Base-by-base conservation (phyloP, 2,113 vertebrate species). In the Ochotona princeps region DNA sequence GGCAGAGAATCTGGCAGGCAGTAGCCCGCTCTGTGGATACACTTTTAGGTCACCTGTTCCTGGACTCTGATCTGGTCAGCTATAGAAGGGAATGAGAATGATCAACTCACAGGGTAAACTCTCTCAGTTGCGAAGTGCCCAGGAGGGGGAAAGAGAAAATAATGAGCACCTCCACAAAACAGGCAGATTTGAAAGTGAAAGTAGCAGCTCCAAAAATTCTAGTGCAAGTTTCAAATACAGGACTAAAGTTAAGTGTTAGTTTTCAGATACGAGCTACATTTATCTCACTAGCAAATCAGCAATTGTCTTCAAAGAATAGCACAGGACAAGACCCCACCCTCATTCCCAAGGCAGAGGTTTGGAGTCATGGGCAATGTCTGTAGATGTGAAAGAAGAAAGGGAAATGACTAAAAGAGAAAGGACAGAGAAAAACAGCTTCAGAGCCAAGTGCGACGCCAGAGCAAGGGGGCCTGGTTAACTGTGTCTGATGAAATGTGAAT, bases 291-390 rank as follows among this genome's bases (percentile, higher is more conserved):
- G 35, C 79, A 8, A 8, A 70, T 32, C 32, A 84, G 35, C 32
- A 82, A 83, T 32, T 49, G 11, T 87, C 60, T 87, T 94, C 73
- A 91, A 87, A 78, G 81, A 92, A 30, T 84, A 89, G 10, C 75
- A n/a, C 21, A 87, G 75, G n/a, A 82, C 47, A 80, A 91, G 21
- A 86, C 12, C 8, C 15, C 54, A 14, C 54, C 17, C 14, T 18
- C 54, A 4, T 4, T 14, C 12, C 7, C 51, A 83, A 54, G 12
- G 12, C 28, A 61, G 79, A 94, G 65, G 38, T 26, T 75, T 28
- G 3, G 23, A 87, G 44, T 38, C 11, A 4, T 38, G 60, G 21
- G 38, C 70, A 91, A 26, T 83, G 38, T 20, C 86, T 83, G 3
- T 4, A 88, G 70, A 61, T 83, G 30, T 54, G 66, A 93, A 74